Evolutionary conservation across 2,113 vertebrate genomes (phyloP).

Genomic region (Zootoca vivipara): DNA sequence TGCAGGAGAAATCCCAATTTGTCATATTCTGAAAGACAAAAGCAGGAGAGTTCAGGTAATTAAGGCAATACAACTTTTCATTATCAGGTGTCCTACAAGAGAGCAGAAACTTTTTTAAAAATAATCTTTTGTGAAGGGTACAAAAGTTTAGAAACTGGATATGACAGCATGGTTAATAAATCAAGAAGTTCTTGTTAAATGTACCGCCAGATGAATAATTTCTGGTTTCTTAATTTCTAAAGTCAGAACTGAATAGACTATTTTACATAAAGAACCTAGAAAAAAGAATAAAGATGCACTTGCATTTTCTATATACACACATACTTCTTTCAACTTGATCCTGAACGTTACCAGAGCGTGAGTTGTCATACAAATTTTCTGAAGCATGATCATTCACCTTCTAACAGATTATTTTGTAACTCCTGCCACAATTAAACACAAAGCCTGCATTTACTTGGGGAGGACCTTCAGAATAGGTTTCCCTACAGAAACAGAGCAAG

Average conservation of each 20-base stretch:
- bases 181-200: neutral
- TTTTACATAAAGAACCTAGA: neutral
- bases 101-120: neutral
- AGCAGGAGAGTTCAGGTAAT: slow-evolving; percentile 55
- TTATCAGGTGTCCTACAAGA: slow-evolving; percentile 20
- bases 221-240: slow-evolving; percentile 22
- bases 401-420: neutral
- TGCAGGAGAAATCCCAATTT: slow-evolving; percentile 94
- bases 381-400: neutral
- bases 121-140: neutral
- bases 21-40: slow-evolving; percentile 90
- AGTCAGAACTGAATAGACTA: slow-evolving; percentile 23
- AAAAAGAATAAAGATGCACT: neutral
- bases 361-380: neutral
- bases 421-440: neutral
- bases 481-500: neutral
- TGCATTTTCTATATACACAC: neutral
- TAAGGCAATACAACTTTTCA: slow-evolving; percentile 35
- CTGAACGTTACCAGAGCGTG: too few species aligned
- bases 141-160: slow-evolving; percentile 9
- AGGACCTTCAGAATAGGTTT: neutral
- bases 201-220: neutral
- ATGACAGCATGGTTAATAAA: neutral
- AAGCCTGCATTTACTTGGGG: neutral
- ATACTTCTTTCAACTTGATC: neutral